phyloP scores from a whole-genome alignment of 2,888 invertebrate species.

The Clepsis dumicolana region DNA sequence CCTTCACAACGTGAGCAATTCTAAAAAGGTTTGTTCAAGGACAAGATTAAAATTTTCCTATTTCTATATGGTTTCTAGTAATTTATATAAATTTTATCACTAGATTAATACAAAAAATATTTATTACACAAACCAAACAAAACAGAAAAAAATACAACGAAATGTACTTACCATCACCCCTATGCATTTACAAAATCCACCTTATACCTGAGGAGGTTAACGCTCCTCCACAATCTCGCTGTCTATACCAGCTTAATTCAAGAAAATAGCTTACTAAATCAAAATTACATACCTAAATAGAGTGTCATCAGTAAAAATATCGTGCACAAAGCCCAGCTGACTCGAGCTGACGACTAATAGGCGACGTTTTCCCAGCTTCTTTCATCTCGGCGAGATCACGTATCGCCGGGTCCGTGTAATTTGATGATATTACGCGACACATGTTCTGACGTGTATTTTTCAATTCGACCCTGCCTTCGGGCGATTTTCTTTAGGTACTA shows the following conservation, averaged over 20 bases:
- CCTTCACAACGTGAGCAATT: too few relatives aligned
- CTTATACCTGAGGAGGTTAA: background rate
- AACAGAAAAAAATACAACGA: too few relatives aligned
- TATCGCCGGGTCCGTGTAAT: constrained; percentile 70
- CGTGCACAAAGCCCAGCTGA: constrained; percentile 27
- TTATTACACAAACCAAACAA: too few relatives aligned
- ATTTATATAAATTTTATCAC: too few relatives aligned
- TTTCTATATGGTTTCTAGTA: too few relatives aligned
- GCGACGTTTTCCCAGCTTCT: constrained; percentile 50
- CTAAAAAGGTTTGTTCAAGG: too few relatives aligned
- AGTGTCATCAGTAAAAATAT: constrained; percentile 26
- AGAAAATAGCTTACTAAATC: constrained; percentile 1
- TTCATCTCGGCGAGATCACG: constrained; percentile 66
- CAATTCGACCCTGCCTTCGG: constrained; percentile 58
- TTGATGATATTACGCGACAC: constrained; percentile 75
- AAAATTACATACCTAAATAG: constrained; percentile 24
- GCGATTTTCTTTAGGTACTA: constrained; percentile 43
- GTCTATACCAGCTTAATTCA: background rate
- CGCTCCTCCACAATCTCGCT: background rate
- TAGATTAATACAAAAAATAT: too few relatives aligned
- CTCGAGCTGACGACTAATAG: constrained; percentile 46
- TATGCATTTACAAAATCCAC: background rate
- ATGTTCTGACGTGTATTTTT: constrained; percentile 70
- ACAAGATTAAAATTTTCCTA: too few relatives aligned
- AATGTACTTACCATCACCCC: too few relatives aligned